Evolutionary conservation across 2,113 vertebrate genomes (phyloP).

Genomic region (Tachycineta bicolor): DNA sequence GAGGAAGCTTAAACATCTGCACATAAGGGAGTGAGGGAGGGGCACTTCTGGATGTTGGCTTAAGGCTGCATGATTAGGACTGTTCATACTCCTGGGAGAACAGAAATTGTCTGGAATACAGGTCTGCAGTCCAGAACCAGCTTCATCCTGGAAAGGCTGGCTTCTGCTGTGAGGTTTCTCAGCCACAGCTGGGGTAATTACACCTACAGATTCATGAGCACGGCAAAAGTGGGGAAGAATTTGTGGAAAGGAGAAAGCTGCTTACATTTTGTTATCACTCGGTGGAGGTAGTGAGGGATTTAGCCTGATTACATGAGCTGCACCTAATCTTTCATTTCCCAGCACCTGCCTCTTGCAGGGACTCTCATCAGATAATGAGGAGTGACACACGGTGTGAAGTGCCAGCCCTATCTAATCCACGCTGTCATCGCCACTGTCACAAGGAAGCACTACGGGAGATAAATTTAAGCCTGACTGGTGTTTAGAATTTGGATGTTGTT

Average conservation of each 20-base stretch:
- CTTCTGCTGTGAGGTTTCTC: constrained; percentile 6
- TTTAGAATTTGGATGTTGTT: constrained; percentile 34
- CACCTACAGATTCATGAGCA: neutral
- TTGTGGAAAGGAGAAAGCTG: neutral
- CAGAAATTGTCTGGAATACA: constrained; percentile 24
- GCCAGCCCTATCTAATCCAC: constrained; percentile 33
- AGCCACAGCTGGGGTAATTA: constrained; percentile 42
- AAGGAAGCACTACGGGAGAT: constrained; percentile 17
- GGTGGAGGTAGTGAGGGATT: neutral
- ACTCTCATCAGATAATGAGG: neutral
- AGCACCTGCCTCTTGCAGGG: constrained; percentile 30
- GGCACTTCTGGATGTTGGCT: neutral
- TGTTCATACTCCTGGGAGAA: constrained; percentile 9
- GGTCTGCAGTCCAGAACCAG: constrained; percentile 31
- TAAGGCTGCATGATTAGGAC: neutral
- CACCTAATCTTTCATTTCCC: constrained; percentile 37
- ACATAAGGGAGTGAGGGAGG: neutral
- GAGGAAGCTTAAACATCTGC: constrained; percentile 16
- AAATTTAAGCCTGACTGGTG: constrained; percentile 15
- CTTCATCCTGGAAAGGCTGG: constrained; percentile 42
- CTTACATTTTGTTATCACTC: neutral
- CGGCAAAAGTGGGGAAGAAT: neutral
- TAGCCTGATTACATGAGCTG: constrained; percentile 15
- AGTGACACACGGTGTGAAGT: constrained; percentile 25
- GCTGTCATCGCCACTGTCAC: constrained; percentile 32